Percentiles rank a stretch among this genome's conserved stretches.
phyloP scores from a whole-genome alignment of 64 coral and sea anemone species.

The Trachythela sp. region DNA sequence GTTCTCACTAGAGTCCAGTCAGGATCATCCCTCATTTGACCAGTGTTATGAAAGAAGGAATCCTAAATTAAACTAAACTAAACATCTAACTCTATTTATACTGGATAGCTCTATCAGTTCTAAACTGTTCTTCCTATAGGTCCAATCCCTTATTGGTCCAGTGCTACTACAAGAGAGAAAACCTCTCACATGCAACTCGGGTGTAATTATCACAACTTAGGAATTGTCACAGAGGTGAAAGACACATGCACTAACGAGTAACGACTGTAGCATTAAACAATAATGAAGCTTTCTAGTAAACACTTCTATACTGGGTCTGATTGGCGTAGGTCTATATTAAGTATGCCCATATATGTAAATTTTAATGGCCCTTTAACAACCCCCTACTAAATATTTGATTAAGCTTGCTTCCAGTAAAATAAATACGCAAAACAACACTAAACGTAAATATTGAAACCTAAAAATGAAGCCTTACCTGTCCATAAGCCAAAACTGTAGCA shows the following conservation, averaged over 20 bases:
- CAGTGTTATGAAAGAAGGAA: no score
- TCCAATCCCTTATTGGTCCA: no score
- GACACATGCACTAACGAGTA: neutral
- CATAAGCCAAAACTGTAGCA: conserved; percentile 93
- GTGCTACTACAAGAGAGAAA: no score
- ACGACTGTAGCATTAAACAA: neutral
- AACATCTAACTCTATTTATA: no score
- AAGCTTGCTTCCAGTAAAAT: neutral
- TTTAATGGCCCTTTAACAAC: neutral
- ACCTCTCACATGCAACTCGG: no score
- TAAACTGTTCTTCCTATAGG: no score
- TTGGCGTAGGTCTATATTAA: neutral
- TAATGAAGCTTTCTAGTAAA: neutral
- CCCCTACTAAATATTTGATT: neutral
- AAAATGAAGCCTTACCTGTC: conserved; percentile 65
- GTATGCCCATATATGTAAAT: neutral
- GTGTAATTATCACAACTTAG: no score
- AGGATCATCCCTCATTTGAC: no score
- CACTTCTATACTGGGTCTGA: neutral
- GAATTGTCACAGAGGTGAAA: neutral
- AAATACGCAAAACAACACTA: neutral
- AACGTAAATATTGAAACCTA: neutral
- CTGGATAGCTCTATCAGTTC: no score
- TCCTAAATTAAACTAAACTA: no score
- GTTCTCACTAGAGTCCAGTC: no score